Evolutionary conservation across 2,888 invertebrate genomes (phyloP).

Genomic region (Ochropleura plecta): DNA sequence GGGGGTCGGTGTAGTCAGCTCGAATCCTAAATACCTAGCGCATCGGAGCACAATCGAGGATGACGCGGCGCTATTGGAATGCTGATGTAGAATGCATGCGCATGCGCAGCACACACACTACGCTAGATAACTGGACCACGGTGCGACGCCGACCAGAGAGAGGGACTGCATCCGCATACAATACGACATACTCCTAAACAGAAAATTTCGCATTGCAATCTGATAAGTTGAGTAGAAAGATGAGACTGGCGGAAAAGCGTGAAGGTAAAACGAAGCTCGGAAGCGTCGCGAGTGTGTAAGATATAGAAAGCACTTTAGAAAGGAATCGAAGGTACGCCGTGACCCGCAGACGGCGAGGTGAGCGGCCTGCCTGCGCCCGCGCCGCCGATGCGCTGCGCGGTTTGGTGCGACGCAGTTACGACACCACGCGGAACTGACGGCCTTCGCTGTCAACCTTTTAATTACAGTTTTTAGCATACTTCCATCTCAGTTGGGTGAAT

Average conservation of each 20-base stretch:
- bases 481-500: constrained; percentile 63
- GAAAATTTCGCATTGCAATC: constrained; percentile 75
- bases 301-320: constrained; percentile 90
- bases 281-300: constrained; percentile 78
- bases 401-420: constrained; percentile 73
- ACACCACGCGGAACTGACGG: constrained; percentile 85
- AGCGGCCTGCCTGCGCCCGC: constrained; percentile 81
- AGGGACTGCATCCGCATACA: constrained; percentile 75
- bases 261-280: constrained; percentile 79
- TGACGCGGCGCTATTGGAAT: constrained; percentile 86
- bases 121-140: constrained; percentile 77
- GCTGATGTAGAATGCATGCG: constrained; percentile 85
- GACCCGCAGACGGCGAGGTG: constrained; percentile 85
- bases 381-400: constrained; percentile 69
- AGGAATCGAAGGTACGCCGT: constrained; percentile 88
- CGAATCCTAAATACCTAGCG: constrained; percentile 78
- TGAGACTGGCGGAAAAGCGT: constrained; percentile 79
- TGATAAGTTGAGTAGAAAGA: constrained; percentile 74
- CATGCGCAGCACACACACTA: constrained; percentile 77
- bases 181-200: constrained; percentile 60
- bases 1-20: constrained; percentile 71
- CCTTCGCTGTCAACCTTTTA: constrained; percentile 89
- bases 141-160: constrained; percentile 69
- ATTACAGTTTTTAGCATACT: constrained; percentile 81
- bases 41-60: constrained; percentile 80